Percentiles rank a stretch among this genome's conserved stretches.
These are phyloP conservation scores for Entomobrya proxima DNA, from an alignment of 2,888 invertebrate species.

Conservation along the genomic window DNA sequence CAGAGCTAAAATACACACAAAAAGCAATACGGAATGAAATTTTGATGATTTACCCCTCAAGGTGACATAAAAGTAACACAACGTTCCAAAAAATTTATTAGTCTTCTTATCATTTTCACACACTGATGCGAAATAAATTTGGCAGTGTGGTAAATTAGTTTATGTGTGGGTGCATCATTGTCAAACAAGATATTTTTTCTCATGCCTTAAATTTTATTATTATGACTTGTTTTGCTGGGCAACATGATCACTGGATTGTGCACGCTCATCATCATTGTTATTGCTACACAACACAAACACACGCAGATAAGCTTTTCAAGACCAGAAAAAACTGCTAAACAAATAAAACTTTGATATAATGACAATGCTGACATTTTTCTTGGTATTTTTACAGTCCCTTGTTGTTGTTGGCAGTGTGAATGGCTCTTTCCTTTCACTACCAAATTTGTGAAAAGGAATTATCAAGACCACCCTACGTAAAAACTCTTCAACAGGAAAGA, in stretches of 20 bases:
- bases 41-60: not conserved
- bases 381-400: no score
- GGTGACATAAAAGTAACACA: slow-evolving; percentile 1
- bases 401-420: no score
- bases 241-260: not conserved
- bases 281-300: not conserved
- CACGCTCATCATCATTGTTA: not conserved
- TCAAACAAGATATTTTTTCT: not conserved
- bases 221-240: not conserved
- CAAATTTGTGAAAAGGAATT: not conserved
- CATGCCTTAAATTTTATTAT: not conserved
- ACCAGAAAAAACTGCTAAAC: not conserved
- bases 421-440: slow-evolving; percentile 9
- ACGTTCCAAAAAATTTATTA: not conserved
- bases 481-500: no score
- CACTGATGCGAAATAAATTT: not conserved
- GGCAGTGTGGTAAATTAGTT: not conserved
- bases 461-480: not conserved
- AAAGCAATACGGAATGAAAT: not conserved
- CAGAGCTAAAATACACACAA: not conserved
- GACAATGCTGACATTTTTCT: not conserved
- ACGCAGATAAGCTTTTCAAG: not conserved
- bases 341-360: not conserved
- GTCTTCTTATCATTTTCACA: not conserved
- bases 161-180: slow-evolving; percentile 1